A percentile compares a stretch with the other conserved stretches of the same genome.
These are phyloP conservation scores for Drosophila ironensis DNA, from an alignment of 1,140 invertebrate species.

Conservation along the genomic window DNA sequence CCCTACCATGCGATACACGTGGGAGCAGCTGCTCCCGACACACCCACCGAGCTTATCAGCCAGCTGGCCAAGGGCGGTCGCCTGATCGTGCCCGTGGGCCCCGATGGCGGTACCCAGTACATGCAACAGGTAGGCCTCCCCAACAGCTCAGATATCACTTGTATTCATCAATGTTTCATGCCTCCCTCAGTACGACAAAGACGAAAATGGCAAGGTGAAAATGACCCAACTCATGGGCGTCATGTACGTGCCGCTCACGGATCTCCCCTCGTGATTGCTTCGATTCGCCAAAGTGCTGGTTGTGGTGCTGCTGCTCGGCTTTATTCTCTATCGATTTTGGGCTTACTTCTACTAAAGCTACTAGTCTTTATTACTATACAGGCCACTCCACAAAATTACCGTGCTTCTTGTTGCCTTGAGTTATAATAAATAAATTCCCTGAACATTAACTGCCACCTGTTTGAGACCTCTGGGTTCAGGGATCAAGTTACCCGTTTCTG, in stretches of 20 bases:
- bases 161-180: too few relatives aligned
- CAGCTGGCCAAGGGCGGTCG: conserved; percentile 91
- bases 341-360: conserved; percentile 18
- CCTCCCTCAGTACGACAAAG: conserved; percentile 94
- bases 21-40: conserved; percentile 91
- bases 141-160: too few relatives aligned
- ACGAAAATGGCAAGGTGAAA: conserved; percentile 89
- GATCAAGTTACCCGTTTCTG: too few relatives aligned
- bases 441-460: neutral
- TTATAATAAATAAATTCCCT: conserved; percentile 17
- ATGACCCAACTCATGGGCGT: conserved; percentile 95
- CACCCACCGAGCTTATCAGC: conserved; percentile 88
- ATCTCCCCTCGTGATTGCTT: conserved; percentile 82
- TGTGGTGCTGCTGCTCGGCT: conserved; percentile 30
- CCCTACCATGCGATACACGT: conserved; percentile 89
- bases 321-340: conserved; percentile 40
- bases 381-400: conserved; percentile 2
- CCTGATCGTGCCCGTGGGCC: conserved; percentile 95
- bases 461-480: neutral
- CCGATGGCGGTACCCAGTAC: conserved; percentile 90
- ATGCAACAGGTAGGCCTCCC: conserved; percentile 85
- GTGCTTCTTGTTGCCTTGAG: conserved; percentile 13
- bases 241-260: conserved; percentile 98
- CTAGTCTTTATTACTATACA: neutral
- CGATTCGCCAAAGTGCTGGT: conserved; percentile 12